A percentile compares a stretch with the other conserved stretches of the same genome.
phyloP scores from a whole-genome alignment of 2,113 vertebrate genomes.

The Origma solitaria region DNA sequence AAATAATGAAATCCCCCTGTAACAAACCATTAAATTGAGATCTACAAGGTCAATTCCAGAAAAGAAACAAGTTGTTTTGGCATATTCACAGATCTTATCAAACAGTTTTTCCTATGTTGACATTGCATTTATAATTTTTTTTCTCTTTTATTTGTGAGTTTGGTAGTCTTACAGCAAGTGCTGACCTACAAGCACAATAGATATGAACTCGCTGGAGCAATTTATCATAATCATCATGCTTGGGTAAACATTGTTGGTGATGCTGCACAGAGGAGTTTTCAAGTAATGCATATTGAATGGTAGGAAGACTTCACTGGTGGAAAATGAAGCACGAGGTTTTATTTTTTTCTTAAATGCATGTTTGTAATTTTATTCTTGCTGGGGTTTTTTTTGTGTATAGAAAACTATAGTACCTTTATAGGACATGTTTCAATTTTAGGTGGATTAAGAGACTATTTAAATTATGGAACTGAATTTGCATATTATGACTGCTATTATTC shows the following conservation, averaged over 20 bases:
- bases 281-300: not conserved
- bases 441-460: not conserved
- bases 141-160: not conserved
- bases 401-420: not conserved
- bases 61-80: not conserved
- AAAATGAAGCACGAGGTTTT: not conserved
- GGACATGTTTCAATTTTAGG: not conserved
- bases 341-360: not conserved
- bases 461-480: not conserved
- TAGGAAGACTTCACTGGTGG: not conserved
- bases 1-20: not conserved
- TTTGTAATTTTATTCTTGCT: not conserved
- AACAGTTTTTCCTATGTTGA: not conserved
- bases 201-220: not conserved
- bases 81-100: not conserved
- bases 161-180: not conserved
- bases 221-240: slow-evolving; percentile 23
- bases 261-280: not conserved
- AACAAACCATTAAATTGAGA: not conserved
- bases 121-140: not conserved
- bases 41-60: not conserved
- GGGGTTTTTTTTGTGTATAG: not conserved
- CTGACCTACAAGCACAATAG: not conserved
- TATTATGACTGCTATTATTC: not conserved
- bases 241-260: not conserved